Evolutionary conservation across 2,797 vertebrate species (phyloP), one percentile per base, ranked within the genome.

Genomic region (Urocyon cinereoargenteus): DNA sequence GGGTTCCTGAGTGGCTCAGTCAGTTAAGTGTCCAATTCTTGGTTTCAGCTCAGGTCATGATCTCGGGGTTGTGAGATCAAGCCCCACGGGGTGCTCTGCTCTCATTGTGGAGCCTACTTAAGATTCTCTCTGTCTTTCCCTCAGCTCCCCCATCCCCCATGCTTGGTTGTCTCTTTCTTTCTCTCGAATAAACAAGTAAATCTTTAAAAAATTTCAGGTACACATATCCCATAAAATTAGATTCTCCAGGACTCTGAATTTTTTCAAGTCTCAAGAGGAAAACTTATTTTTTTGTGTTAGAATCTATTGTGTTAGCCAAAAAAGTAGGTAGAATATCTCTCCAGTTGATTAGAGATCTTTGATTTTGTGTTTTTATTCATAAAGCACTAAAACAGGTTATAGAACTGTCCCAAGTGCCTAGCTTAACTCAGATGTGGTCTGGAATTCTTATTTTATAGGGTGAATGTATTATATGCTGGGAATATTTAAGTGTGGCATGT

Each of bases 311-410:
- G 4, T 91, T 86, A 31, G 13, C 36, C 45, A 51, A 66, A 81
- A 64, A 75, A 5, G 53, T 40, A 7, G n/a, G 31, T 61, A 95
- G 28, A 79, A 8, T 57, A 55, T 11, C n/a, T 87, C 91, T 93
- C 55, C 51, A 62, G 55, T 21, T 70, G 66, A 81, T 64, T 93
- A 36, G 90, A 91, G 31, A 51, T 59, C 64, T 93, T 94, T 78
- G 51, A 61, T 81, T 93, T 91, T 93, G 19, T 82, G 26, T 94
- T 96, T 97, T 91, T 87, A 93, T 87, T 94, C 57, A 59, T 49
- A 90, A 66, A 53, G 28, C 36, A 84, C 21, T n/a, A 83, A 81
- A 90, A 90, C 93, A 70, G 49, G n/a, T 84, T 87, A 21, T 51
- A 79, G 57, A 85, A 92, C 75, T 90, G 15, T 66, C 66, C 70